Percentiles rank a stretch among this genome's conserved stretches.
These are phyloP conservation scores for Lepidurus apus DNA, from an alignment of 1,140 invertebrate species.

Conservation along the genomic window DNA sequence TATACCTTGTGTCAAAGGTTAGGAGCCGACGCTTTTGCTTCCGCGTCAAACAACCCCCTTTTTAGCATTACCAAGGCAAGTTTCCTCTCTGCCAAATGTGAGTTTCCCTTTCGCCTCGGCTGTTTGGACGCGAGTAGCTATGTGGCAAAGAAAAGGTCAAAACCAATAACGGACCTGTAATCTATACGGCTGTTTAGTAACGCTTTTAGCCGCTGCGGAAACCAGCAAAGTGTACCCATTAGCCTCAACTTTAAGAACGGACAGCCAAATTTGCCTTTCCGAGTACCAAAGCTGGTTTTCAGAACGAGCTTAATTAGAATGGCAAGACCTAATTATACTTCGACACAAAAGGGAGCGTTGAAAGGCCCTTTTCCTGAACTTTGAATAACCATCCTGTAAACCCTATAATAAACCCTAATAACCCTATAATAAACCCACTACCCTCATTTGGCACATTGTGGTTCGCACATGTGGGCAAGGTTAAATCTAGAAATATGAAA, in stretches of 20 bases:
- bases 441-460: too few species aligned
- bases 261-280: neutral
- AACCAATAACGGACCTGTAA: too few species aligned
- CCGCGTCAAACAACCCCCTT: neutral
- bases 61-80: neutral
- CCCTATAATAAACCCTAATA: too few species aligned
- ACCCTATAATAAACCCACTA: too few species aligned
- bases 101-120: too few species aligned
- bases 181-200: neutral
- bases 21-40: neutral
- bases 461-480: too few species aligned
- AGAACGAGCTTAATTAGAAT: neutral
- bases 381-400: too few species aligned
- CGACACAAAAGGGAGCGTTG: too few species aligned
- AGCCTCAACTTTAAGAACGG: neutral
- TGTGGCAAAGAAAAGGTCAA: too few species aligned
- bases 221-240: neutral
- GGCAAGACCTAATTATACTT: neutral
- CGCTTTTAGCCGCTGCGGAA: neutral
- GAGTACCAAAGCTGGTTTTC: neutral
- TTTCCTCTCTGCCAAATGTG: neutral
- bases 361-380: too few species aligned
- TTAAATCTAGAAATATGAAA: too few species aligned
- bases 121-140: too few species aligned
- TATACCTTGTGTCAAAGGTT: neutral